Conservation (phyloP, 2,888 invertebrate species). For the Pseudococcus longispinus region DNA sequence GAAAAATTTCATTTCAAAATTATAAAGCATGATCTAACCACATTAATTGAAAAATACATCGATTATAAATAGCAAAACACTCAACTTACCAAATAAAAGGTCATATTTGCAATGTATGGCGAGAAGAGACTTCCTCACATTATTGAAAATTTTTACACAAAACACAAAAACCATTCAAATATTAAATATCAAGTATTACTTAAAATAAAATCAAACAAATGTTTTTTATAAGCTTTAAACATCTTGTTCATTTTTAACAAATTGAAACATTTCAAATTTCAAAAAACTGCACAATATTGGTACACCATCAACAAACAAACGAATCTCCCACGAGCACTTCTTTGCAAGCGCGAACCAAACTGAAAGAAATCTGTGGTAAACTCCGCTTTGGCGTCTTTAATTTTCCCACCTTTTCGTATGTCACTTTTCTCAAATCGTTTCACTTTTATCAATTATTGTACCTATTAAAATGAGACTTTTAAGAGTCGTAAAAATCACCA, state of each 20-base stretch:
- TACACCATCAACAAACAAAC: neutral
- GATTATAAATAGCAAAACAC: neutral
- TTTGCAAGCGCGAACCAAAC: neutral
- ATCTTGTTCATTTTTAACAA: neutral
- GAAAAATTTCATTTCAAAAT: too few species aligned
- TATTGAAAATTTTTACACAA: neutral
- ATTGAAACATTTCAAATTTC: neutral
- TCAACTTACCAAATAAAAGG: conserved; percentile 29
- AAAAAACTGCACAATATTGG: neutral
- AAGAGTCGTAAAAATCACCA: neutral
- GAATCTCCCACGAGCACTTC: neutral
- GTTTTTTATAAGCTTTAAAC: neutral
- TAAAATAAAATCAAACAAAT: neutral
- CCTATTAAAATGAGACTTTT: neutral
- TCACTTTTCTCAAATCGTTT: conserved; percentile 21
- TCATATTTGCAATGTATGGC: conserved; percentile 23
- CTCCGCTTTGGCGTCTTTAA: neutral
- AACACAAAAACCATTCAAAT: neutral
- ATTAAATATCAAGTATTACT: conserved; percentile 21
- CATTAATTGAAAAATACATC: too few species aligned
- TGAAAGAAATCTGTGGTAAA: neutral
- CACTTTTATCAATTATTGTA: neutral
- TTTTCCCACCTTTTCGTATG: conserved; percentile 12
- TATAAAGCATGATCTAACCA: too few species aligned
- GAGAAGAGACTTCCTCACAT: conserved; percentile 29